Percentiles rank a stretch among this genome's conserved stretches.
Conservation (phyloP, 2,888 invertebrate genomes). For the Teleiodes luculella region DNA sequence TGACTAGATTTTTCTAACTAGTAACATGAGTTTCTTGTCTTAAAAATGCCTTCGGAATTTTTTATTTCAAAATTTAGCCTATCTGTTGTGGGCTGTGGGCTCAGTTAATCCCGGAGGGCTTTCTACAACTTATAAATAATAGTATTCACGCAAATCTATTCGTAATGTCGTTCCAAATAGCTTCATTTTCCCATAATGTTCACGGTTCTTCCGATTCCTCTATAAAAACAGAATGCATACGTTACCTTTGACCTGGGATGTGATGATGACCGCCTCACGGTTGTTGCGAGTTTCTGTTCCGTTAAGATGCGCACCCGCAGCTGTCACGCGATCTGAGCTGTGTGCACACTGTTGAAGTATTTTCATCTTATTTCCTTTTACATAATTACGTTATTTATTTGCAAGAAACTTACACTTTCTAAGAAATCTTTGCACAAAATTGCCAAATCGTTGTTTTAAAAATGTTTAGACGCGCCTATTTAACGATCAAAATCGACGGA, state of each 20-base stretch:
- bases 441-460: too few species aligned
- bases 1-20: slow-evolving; percentile 48
- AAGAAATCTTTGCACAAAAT: too few species aligned
- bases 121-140: too few species aligned
- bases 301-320: slow-evolving; percentile 42
- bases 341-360: not conserved
- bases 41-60: slow-evolving; percentile 19
- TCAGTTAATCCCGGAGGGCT: too few species aligned
- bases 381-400: not conserved
- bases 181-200: not conserved
- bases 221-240: slow-evolving; percentile 6
- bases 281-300: slow-evolving; percentile 56
- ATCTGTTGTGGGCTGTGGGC: too few species aligned
- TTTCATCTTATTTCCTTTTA: not conserved
- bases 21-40: slow-evolving; percentile 41
- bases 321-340: slow-evolving; percentile 10
- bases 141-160: too few species aligned
- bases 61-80: too few species aligned
- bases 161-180: not conserved
- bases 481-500: too few species aligned
- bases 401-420: too few species aligned
- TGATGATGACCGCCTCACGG: slow-evolving; percentile 28
- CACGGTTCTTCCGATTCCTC: slow-evolving; percentile 19
- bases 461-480: too few species aligned
- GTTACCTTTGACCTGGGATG: slow-evolving; percentile 37